A percentile compares a stretch with the other conserved stretches of the same genome.
Conservation (phyloP, 35 echinoderm and acorn worm genomes). For the Amphiura filiformis region DNA sequence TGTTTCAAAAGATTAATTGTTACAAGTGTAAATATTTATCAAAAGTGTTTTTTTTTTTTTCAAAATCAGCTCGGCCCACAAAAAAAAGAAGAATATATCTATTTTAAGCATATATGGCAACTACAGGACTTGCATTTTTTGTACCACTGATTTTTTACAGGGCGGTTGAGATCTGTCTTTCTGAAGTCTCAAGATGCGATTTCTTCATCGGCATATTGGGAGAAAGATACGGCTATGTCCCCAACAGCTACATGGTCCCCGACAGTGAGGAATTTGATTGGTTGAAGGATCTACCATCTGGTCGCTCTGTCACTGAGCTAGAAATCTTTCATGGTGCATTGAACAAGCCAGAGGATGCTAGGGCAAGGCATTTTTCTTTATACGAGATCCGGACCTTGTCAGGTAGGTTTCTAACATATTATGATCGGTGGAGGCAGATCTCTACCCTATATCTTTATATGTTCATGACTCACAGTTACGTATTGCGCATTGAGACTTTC, state of each 20-base stretch:
- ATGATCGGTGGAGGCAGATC: too few species aligned
- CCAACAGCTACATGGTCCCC: conserved; percentile 54
- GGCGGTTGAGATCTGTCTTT: conserved; percentile 85
- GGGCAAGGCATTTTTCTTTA: conserved; percentile 75
- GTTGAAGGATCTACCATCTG: conserved; percentile 53
- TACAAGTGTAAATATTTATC: too few species aligned
- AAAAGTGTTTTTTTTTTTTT: too few species aligned
- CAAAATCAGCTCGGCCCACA: too few species aligned
- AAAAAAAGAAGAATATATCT: too few species aligned
- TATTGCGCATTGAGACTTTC: too few species aligned
- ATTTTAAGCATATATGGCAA: too few species aligned
- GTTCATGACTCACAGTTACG: too few species aligned
- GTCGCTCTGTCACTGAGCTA: conserved; percentile 90
- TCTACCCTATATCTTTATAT: too few species aligned
- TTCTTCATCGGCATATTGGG: conserved; percentile 93
- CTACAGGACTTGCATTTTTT: too few species aligned
- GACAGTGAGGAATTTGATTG: conserved; percentile 78
- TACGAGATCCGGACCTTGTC: conserved; percentile 50
- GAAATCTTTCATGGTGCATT: conserved; percentile 74
- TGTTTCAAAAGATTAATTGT: too few species aligned
- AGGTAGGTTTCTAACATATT: conserved; percentile 58
- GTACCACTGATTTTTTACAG: too few species aligned
- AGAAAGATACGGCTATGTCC: conserved; percentile 83
- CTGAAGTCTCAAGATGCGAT: conserved; percentile 78
- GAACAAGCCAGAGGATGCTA: conserved; percentile 1